phyloP scores from a whole-genome alignment of 2,888 invertebrate species.

The Archips xylosteana region DNA sequence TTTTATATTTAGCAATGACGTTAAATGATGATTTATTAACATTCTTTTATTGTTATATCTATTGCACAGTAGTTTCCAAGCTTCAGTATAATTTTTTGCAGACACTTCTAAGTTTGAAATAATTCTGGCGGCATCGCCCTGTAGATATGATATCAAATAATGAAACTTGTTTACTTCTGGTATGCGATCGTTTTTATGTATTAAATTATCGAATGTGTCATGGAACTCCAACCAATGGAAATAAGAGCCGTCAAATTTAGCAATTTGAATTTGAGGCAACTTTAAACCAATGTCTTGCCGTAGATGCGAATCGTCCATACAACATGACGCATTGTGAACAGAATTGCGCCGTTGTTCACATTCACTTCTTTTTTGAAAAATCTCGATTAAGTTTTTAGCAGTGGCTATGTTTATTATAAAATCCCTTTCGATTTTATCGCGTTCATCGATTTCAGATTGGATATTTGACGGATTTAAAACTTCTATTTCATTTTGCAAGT shows the following conservation, averaged over 20 bases:
- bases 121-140: constrained; percentile 43
- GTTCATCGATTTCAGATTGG: constrained; percentile 19
- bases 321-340: constrained; percentile 1
- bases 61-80: constrained; percentile 41
- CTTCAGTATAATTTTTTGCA: constrained; percentile 38
- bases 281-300: constrained; percentile 24
- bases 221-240: constrained; percentile 42
- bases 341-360: constrained; percentile 10
- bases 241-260: constrained; percentile 3
- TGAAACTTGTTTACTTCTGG: constrained; percentile 43
- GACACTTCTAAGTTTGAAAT: constrained; percentile 41
- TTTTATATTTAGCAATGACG: constrained; percentile 2
- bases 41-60: constrained; percentile 43
- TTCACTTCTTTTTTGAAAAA: not conserved
- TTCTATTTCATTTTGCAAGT: constrained; percentile 33
- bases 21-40: constrained; percentile 42
- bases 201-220: constrained; percentile 41
- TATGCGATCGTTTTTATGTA: constrained; percentile 37
- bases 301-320: not conserved
- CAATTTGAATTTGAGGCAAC: not conserved
- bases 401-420: constrained; percentile 26
- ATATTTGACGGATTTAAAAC: constrained; percentile 11
- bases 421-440: constrained; percentile 24
- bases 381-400: constrained; percentile 30
- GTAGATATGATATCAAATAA: constrained; percentile 42